These are phyloP conservation scores for Cephus runcator DNA, from an alignment of 2,888 invertebrate species.

Conservation along the genomic window DNA sequence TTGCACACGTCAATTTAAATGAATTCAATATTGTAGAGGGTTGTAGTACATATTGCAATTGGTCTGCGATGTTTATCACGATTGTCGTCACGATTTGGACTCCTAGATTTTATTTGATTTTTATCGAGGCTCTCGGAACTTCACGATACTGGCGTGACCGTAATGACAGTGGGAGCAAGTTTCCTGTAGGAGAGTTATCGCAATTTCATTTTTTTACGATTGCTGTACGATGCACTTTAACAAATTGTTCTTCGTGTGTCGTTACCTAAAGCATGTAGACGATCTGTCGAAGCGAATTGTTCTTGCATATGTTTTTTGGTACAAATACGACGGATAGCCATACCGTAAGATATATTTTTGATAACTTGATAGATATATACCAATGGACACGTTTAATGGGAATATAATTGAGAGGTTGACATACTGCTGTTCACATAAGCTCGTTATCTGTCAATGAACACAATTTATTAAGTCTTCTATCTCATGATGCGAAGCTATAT, in stretches of 20 bases:
- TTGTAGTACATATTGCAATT: slow-evolving; percentile 30
- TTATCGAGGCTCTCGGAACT: slow-evolving; percentile 29
- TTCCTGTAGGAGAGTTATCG: background rate
- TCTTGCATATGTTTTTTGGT: background rate
- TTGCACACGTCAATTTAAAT: background rate
- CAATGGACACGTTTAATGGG: background rate
- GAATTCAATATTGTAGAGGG: slow-evolving; percentile 16
- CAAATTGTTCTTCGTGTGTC: background rate
- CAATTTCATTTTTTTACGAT: background rate
- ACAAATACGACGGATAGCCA: background rate
- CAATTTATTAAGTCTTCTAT: background rate
- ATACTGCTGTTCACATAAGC: background rate
- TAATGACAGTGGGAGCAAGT: background rate
- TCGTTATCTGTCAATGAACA: background rate
- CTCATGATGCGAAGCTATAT: background rate
- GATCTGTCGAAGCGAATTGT: background rate
- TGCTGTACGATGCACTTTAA: background rate
- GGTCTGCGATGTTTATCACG: slow-evolving; percentile 32
- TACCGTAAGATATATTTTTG: background rate
- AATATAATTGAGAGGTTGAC: background rate
- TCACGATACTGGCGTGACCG: background rate
- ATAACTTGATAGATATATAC: background rate
- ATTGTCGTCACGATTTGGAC: slow-evolving; percentile 13
- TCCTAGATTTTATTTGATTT: slow-evolving; percentile 44
- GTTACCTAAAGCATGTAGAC: background rate